A percentile compares a stretch with the other conserved stretches of the same genome.
phyloP scores from a whole-genome alignment of 2,888 invertebrate genomes.

The Athalia rosae region DNA sequence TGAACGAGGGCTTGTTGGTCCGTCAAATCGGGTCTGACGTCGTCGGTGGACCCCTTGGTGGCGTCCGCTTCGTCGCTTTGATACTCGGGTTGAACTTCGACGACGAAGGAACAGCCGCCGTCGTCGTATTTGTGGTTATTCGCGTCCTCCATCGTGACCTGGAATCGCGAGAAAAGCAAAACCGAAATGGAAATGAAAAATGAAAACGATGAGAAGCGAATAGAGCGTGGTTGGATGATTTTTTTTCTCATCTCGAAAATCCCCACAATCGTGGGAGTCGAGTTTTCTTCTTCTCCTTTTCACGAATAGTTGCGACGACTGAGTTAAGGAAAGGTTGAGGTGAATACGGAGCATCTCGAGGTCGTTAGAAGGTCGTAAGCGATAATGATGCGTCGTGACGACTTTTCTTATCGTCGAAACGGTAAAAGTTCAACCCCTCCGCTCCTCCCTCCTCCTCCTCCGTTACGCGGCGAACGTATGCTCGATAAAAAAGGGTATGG shows the following conservation, averaged over 20 bases:
- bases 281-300: too few relatives aligned
- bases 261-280: too few relatives aligned
- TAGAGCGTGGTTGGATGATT: neutral
- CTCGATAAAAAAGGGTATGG: neutral
- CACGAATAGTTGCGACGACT: neutral
- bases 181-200: neutral
- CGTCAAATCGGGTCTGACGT: constrained; percentile 63
- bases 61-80: constrained; percentile 58
- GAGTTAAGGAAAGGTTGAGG: neutral
- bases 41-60: constrained; percentile 62
- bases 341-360: constrained; percentile 12
- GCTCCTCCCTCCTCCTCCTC: too few relatives aligned
- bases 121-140: constrained; percentile 64
- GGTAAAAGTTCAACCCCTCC: constrained; percentile 20
- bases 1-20: constrained; percentile 76
- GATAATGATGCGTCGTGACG: constrained; percentile 28
- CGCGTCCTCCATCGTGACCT: constrained; percentile 69
- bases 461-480: neutral
- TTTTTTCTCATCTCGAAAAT: neutral
- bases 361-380: constrained; percentile 39
- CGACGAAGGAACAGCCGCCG: constrained; percentile 68
- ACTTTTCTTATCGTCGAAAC: constrained; percentile 32
- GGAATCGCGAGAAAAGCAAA: constrained; percentile 37
- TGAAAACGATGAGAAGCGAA: neutral
- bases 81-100: constrained; percentile 68